These are phyloP conservation scores for Mormyrus hasselquistii DNA, from an alignment of 2,797 vertebrate species.

Conservation along the genomic window DNA sequence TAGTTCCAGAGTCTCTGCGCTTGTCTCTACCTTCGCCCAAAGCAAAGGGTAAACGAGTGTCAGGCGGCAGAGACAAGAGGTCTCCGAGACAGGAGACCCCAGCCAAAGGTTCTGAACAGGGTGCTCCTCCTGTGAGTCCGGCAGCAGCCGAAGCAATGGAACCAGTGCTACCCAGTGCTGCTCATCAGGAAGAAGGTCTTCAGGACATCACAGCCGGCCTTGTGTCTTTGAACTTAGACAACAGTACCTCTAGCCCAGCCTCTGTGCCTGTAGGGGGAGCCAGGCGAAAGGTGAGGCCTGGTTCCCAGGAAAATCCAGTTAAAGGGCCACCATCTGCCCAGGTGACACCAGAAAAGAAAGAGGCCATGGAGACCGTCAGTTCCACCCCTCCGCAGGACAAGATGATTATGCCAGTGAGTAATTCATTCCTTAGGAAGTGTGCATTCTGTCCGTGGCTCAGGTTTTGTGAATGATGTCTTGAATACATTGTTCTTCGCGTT, in stretches of 20 bases:
- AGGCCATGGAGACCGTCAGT: not conserved
- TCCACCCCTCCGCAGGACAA: not conserved
- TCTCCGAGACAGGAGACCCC: conserved; percentile 32
- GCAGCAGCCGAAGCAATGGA: not conserved
- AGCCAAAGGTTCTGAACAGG: conserved; percentile 16
- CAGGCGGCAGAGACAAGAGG: conserved; percentile 50
- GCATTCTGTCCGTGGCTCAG: not conserved
- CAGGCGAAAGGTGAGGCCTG: conserved; percentile 44
- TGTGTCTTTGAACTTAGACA: conserved; percentile 51
- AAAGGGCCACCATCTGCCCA: conserved; percentile 19
- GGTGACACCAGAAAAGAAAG: conserved; percentile 27
- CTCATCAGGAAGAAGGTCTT: conserved; percentile 33
- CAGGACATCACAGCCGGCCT: conserved; percentile 59
- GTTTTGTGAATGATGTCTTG: not conserved
- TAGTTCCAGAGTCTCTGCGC: conserved; percentile 57
- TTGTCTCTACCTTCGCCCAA: conserved; percentile 43
- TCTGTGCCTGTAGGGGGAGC: conserved; percentile 51
- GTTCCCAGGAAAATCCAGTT: conserved; percentile 23
- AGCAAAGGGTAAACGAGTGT: conserved; percentile 48
- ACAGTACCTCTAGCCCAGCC: conserved; percentile 23
- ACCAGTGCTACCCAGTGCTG: not conserved
- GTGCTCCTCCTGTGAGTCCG: conserved; percentile 13
- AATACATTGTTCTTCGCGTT: not conserved
- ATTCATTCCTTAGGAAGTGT: not conserved
- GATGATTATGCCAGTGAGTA: not conserved